phyloP scores from a whole-genome alignment of 2,797 vertebrate genomes.

The Pseudochirops corinnae region DNA sequence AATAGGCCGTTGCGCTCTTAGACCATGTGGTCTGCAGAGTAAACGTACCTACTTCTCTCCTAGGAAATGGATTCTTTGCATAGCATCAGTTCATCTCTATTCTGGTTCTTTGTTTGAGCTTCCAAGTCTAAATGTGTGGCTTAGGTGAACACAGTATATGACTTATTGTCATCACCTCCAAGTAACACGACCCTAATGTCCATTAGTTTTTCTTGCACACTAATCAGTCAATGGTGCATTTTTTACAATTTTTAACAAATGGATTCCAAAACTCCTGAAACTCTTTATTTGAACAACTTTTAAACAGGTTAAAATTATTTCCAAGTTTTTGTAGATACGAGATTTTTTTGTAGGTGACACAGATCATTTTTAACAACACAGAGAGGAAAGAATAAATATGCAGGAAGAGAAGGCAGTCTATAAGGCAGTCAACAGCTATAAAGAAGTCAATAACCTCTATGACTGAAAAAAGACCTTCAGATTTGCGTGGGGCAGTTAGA shows the following conservation, averaged over 20 bases:
- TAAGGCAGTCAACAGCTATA: background rate
- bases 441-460: background rate
- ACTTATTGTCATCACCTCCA: background rate
- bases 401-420: too few species aligned
- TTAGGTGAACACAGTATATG: background rate
- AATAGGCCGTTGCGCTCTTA: background rate
- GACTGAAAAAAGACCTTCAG: background rate
- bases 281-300: background rate
- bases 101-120: background rate
- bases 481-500: background rate
- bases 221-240: too few species aligned
- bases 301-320: background rate
- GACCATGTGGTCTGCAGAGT: background rate
- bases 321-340: background rate
- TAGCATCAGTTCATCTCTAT: background rate
- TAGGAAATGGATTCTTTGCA: background rate
- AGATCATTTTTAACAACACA: background rate
- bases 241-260: too few species aligned
- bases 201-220: background rate
- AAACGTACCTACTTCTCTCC: background rate
- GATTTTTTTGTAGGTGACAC: background rate
- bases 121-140: background rate
- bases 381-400: background rate
- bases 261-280: too few species aligned
- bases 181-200: background rate